A percentile compares a stretch with the other conserved stretches of the same genome.
These are phyloP conservation scores for Halotydeus destructor DNA, from an alignment of 1,140 invertebrate genomes.

Conservation along the genomic window DNA sequence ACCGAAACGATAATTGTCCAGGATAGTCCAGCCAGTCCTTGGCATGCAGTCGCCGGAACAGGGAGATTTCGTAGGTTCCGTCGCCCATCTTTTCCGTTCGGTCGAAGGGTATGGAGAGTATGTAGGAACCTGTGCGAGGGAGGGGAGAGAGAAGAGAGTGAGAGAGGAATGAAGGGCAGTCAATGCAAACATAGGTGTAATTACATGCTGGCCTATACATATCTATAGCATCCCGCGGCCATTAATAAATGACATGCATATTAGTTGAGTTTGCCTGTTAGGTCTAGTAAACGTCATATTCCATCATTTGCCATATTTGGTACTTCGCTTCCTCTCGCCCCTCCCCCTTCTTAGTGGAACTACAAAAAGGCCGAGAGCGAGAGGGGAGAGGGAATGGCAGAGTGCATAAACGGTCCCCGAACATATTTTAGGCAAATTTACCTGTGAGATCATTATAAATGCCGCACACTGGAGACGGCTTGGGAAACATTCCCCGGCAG, in stretches of 20 bases:
- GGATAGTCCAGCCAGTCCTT: slow-evolving; percentile 16
- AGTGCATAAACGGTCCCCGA: background rate
- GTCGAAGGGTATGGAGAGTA: slow-evolving; percentile 18
- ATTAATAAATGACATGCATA: background rate
- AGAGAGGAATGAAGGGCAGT: background rate
- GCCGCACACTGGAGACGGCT: slow-evolving; percentile 19
- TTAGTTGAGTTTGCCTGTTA: slow-evolving; percentile 7
- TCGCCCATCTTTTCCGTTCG: slow-evolving; percentile 12
- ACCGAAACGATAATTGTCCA: slow-evolving; percentile 17
- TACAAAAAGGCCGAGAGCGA: background rate
- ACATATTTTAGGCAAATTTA: slow-evolving; percentile 1
- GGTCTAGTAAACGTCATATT: slow-evolving; percentile 3
- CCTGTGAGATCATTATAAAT: slow-evolving; percentile 16
- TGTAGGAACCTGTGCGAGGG: slow-evolving; percentile 5
- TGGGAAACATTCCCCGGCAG: slow-evolving; percentile 19
- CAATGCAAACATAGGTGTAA: background rate
- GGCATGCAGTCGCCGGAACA: slow-evolving; percentile 14
- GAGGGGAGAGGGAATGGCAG: too few relatives aligned
- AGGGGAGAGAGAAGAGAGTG: background rate
- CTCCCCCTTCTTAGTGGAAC: background rate
- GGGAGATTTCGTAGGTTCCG: slow-evolving; percentile 18
- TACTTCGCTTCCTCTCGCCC: background rate
- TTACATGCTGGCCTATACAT: too few relatives aligned
- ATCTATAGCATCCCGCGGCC: background rate
- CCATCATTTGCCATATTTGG: too few relatives aligned